A percentile compares a stretch with the other conserved stretches of the same genome.
Evolutionary conservation across 2,888 invertebrate species (phyloP).

Genomic region (Chrysolina oricalcia): DNA sequence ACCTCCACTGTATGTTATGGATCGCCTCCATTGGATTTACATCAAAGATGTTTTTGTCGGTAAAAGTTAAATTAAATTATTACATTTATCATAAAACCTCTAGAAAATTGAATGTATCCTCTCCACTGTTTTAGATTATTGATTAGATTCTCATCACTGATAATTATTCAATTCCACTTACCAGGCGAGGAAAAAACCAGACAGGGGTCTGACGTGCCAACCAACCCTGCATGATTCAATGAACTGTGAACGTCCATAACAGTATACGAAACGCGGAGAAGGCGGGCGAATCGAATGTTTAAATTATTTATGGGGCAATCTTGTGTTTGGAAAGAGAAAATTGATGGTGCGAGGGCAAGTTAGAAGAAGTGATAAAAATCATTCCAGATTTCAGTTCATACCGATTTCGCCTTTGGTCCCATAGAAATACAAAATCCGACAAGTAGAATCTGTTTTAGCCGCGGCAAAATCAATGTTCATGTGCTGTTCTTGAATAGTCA

Average conservation of each 20-base stretch:
- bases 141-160: neutral
- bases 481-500: too few species aligned
- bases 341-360: neutral
- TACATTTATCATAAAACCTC: neutral
- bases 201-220: conserved; percentile 7
- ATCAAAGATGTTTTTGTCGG: too few species aligned
- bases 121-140: neutral
- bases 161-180: neutral
- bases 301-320: conserved; percentile 3
- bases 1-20: too few species aligned
- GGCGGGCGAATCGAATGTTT: neutral
- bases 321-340: neutral
- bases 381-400: too few species aligned
- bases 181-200: neutral
- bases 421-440: too few species aligned
- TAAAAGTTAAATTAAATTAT: too few species aligned
- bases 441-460: too few species aligned
- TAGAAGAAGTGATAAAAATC: neutral
- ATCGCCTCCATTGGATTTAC: too few species aligned
- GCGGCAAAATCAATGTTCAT: too few species aligned
- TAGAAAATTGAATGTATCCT: neutral
- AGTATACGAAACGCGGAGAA: neutral
- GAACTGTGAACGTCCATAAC: neutral
- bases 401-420: too few species aligned
- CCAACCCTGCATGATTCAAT: neutral